Conservation (phyloP, 92 coral and sea anemone species). For the Umimayanthus kanabou region DNA sequence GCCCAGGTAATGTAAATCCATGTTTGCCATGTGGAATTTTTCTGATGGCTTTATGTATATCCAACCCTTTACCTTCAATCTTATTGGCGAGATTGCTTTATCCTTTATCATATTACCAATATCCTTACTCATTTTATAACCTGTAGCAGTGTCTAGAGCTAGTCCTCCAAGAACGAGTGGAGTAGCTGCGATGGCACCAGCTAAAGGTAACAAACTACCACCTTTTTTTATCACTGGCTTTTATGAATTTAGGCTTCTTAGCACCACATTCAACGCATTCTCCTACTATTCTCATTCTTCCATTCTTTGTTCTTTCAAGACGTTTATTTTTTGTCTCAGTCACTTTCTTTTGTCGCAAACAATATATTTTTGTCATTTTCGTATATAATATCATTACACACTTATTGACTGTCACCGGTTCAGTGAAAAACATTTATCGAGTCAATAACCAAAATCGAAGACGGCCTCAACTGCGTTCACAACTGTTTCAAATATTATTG, state of each 20-base stretch:
- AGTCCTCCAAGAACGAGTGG: not conserved
- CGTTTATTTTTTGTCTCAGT: not conserved
- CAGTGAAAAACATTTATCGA: too few relatives aligned
- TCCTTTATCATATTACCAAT: not conserved
- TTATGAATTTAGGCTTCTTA: not conserved
- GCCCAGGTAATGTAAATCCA: not conserved
- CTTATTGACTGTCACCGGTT: too few relatives aligned
- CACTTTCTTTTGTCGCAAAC: not conserved
- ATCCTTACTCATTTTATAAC: not conserved
- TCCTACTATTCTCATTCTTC: not conserved
- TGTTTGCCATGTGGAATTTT: not conserved
- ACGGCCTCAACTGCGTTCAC: too few relatives aligned
- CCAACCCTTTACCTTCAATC: not conserved
- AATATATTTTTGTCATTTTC: not conserved
- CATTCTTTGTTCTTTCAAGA: not conserved
- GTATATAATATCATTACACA: slow-evolving; percentile 12
- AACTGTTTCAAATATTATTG: too few relatives aligned
- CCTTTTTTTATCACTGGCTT: not conserved
- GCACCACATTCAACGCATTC: not conserved
- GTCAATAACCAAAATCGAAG: too few relatives aligned
- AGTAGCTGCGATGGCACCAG: not conserved
- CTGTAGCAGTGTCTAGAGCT: not conserved
- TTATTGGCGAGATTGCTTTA: not conserved
- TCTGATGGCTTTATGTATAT: not conserved
- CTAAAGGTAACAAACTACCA: not conserved